Evolutionary conservation across 2,797 vertebrate species (phyloP).

Genomic region (Coracias cyanogaster): DNA sequence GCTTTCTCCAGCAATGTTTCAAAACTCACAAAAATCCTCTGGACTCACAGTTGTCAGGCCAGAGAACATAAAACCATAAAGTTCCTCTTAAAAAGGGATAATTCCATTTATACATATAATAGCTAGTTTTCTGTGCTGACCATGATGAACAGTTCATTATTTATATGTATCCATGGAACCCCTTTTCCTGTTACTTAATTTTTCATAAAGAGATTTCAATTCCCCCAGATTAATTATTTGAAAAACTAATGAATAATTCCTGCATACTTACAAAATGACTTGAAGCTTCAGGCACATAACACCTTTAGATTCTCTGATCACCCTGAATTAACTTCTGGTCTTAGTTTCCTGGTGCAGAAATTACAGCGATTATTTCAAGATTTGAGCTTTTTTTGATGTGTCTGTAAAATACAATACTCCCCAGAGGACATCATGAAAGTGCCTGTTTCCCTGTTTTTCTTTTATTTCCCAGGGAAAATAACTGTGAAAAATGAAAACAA

Average conservation of each 20-base stretch:
- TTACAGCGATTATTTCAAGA: background rate
- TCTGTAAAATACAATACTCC: background rate
- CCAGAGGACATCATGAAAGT: background rate
- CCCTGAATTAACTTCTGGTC: background rate
- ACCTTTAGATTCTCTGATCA: background rate
- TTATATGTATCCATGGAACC: background rate
- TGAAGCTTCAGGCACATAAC: background rate
- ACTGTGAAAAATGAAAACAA: background rate
- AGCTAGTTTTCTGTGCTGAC: background rate
- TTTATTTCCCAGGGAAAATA: background rate
- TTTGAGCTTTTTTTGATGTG: rapidly evolving
- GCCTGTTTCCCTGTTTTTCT: background rate
- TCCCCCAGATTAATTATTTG: background rate
- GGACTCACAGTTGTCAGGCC: background rate
- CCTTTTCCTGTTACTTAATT: background rate
- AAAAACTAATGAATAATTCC: background rate
- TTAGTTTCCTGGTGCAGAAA: background rate
- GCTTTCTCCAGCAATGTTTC: background rate
- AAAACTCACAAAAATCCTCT: background rate
- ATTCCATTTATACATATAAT: background rate
- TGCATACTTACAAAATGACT: background rate
- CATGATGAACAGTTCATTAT: background rate
- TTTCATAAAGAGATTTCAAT: background rate
- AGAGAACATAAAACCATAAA: background rate
- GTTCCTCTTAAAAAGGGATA: background rate